A percentile compares a stretch with the other conserved stretches of the same genome.
phyloP scores from a whole-genome alignment of 1,140 invertebrate species.

The Heterodera carotae region DNA sequence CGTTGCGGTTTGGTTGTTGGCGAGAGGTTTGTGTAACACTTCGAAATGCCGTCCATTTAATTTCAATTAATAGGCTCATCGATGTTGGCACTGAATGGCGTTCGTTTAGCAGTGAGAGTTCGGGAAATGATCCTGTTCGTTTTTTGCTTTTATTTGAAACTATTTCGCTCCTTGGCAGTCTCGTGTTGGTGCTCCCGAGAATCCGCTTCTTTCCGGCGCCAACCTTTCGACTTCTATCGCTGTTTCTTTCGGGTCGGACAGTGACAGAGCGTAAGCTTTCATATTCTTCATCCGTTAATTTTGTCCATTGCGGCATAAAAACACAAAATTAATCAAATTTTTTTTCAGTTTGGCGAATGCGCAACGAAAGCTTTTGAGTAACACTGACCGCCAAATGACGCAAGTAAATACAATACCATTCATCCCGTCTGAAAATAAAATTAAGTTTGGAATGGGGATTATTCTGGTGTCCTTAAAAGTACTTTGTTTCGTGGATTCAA shows the following conservation, averaged over 20 bases:
- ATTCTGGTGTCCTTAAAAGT: too few species aligned
- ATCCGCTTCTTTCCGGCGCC: constrained; percentile 88
- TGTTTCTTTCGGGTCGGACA: constrained; percentile 78
- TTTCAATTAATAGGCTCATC: constrained; percentile 78
- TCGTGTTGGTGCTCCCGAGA: constrained; percentile 80
- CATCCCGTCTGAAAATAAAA: background rate
- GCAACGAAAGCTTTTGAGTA: constrained; percentile 59
- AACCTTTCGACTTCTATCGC: constrained; percentile 97
- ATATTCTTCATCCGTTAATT: too few species aligned
- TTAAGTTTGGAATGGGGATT: too few species aligned
- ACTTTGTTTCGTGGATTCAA: background rate
- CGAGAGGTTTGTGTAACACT: constrained; percentile 76
- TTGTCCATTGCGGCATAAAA: too few species aligned
- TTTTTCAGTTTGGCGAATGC: constrained; percentile 61
- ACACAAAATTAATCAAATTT: background rate
- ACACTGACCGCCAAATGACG: constrained; percentile 80
- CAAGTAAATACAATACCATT: constrained; percentile 68
- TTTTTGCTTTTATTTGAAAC: background rate
- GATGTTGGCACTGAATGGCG: constrained; percentile 99
- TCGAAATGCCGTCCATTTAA: background rate
- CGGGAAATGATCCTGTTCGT: constrained; percentile 80
- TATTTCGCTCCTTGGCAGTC: background rate
- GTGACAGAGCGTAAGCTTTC: constrained; percentile 49
- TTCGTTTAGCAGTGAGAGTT: constrained; percentile 98
- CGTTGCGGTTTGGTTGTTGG: constrained; percentile 98